Base-by-base conservation (phyloP, 2,888 invertebrate genomes). In the Cataglyphis livida region DNA sequence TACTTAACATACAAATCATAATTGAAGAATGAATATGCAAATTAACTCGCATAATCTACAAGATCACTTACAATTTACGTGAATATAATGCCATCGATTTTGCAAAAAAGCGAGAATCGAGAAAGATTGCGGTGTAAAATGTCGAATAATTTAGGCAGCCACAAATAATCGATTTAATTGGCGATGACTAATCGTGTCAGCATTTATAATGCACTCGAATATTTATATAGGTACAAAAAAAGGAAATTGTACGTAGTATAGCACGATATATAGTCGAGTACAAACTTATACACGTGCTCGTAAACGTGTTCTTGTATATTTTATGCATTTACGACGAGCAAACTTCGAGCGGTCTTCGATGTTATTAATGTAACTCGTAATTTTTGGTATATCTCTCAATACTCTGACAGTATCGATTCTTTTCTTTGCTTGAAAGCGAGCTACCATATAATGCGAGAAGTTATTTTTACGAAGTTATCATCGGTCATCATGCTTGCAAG, bases 331-430 rank as follows among this genome's bases (percentile, higher is more conserved):
- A 57, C 25, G 35, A 35, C 66, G 6, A 48, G 48, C 66, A 12
- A 51, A 51, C 75, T 76, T 51, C 25, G 35, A 15, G 9, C 25
- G 38, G 9, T 51, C n/a, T 76, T 65, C 65, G 32, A 48, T 6
- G 54, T 76, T 76, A 76, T 76, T 76, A 66, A 76, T 76, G 76
- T 54, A 51, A 66, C 75, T 65, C 51, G 75, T 51, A 66, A 51
- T 66, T 76, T 66, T 51, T 51, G 35, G 0, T 51, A 66, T 65
- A 65, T 65, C 51, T 65, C 51, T 66, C 75, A 35, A 35, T 75
- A 66, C 35, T 28, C 66, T 38, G 21, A 38, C n/a, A 28, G 25
- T 54, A 66, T 76, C 76, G 68, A 76, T 76, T 66, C 6, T 18
- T 76, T 28, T 12, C 18, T 48, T 51, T n/a, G n/a, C n/a, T 54